A percentile compares a stretch with the other conserved stretches of the same genome.
Evolutionary conservation across 1,140 invertebrate genomes (phyloP).

Genomic region (Drosophila pectinifera): DNA sequence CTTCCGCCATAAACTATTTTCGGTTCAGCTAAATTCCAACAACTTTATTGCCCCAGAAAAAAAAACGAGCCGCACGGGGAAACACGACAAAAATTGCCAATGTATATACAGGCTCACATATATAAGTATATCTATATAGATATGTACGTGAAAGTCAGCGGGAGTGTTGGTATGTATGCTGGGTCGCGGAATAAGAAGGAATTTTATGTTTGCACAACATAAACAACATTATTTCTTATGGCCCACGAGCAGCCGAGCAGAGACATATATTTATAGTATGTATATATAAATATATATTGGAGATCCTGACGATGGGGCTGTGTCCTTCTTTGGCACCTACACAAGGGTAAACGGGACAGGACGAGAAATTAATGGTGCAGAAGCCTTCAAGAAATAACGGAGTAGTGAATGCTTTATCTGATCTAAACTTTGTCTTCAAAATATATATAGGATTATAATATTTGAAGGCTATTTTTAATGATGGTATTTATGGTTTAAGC

Average conservation of each 20-base stretch:
- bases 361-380: conserved; percentile 67
- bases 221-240: conserved; percentile 84
- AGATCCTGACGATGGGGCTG: conserved; percentile 14
- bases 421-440: conserved; percentile 3
- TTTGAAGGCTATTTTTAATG: background rate
- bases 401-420: conserved; percentile 18
- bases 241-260: conserved; percentile 40
- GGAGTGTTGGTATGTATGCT: conserved; percentile 16
- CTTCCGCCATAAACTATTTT: conserved; percentile 84
- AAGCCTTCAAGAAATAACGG: conserved; percentile 32
- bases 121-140: conserved; percentile 17
- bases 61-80: conserved; percentile 49
- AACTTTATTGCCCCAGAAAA: conserved; percentile 74
- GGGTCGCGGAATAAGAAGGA: conserved; percentile 56
- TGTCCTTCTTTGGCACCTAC: conserved; percentile 50
- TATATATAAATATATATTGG: conserved; percentile 14
- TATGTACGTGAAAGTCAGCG: conserved; percentile 10
- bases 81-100: conserved; percentile 78
- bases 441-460: background rate
- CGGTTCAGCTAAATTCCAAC: conserved; percentile 84
- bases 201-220: conserved; percentile 83
- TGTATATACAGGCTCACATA: conserved; percentile 25
- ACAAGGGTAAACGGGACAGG: conserved; percentile 50
- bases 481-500: conserved; percentile 1
- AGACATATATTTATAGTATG: background rate